Conservation (phyloP, 1,140 invertebrate genomes). For the Halictus rubicundus region DNA sequence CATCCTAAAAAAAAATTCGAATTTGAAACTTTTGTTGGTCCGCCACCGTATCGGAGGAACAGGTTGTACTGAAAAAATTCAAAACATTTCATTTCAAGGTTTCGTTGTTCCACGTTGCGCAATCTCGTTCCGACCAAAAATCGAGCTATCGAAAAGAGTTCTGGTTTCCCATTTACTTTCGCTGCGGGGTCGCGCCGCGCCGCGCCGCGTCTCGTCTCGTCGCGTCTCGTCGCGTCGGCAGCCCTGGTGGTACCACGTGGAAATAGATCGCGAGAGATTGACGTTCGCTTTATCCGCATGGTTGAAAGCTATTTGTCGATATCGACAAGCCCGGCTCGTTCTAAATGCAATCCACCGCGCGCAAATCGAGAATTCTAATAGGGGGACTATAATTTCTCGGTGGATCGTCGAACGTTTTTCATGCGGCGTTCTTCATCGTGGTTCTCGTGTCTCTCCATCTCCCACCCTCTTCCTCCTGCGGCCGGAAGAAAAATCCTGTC, state of each 20-base stretch:
- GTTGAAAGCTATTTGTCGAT: conserved; percentile 54
- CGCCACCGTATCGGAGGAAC: too few relatives aligned
- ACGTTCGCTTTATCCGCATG: conserved; percentile 59
- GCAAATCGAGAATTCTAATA: conserved; percentile 57
- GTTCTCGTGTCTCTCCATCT: background rate
- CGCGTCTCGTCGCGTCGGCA: too few relatives aligned
- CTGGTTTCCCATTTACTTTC: conserved; percentile 40
- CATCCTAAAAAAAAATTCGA: too few relatives aligned
- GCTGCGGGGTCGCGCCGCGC: background rate
- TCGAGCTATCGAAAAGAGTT: conserved; percentile 41
- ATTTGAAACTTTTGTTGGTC: too few relatives aligned
- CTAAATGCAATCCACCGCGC: conserved; percentile 53
- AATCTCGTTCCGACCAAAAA: conserved; percentile 27
- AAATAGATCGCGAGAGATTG: conserved; percentile 59
- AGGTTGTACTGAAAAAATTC: background rate
- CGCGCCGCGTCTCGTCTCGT: too few relatives aligned
- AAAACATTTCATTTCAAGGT: background rate
- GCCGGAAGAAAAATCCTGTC: background rate
- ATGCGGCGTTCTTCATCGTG: background rate
- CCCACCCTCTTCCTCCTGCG: too few relatives aligned
- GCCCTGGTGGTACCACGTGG: conserved; percentile 1
- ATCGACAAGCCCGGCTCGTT: conserved; percentile 38
- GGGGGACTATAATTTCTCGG: conserved; percentile 52
- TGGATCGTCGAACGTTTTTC: conserved; percentile 31
- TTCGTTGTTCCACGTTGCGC: conserved; percentile 20